phyloP scores from a whole-genome alignment of 1,140 invertebrate species.

The Andricus grossulariae region DNA sequence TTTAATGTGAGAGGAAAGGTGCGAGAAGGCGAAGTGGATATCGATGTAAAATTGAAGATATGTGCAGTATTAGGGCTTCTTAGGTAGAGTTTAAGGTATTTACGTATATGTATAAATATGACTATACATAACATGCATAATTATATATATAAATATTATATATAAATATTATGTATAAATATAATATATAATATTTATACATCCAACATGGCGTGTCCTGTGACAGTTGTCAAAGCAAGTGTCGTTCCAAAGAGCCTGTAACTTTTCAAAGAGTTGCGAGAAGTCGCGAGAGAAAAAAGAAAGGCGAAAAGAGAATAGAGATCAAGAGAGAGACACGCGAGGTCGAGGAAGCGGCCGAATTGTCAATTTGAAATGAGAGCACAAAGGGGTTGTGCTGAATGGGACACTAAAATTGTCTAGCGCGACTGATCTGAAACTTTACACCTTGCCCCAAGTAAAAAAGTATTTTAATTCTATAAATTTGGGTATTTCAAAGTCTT shows the following conservation, averaged over 20 bases:
- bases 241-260: constrained; percentile 30
- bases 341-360: constrained; percentile 31
- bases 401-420: neutral
- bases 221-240: constrained; percentile 26
- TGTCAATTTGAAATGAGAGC: constrained; percentile 48
- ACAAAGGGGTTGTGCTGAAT: constrained; percentile 25
- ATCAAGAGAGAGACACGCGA: constrained; percentile 35
- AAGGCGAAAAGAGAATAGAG: constrained; percentile 29
- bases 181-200: constrained; percentile 32
- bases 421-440: neutral
- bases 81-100: constrained; percentile 36
- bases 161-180: constrained; percentile 13
- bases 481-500: too few relatives aligned
- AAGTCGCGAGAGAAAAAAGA: constrained; percentile 6
- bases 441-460: neutral
- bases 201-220: constrained; percentile 41
- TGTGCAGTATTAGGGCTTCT: constrained; percentile 52
- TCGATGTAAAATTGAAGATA: constrained; percentile 41
- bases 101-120: constrained; percentile 39
- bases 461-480: neutral
- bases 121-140: constrained; percentile 35
- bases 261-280: constrained; percentile 14
- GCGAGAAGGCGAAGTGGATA: constrained; percentile 7
- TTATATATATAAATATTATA: constrained; percentile 41
- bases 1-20: neutral